A percentile compares a stretch with the other conserved stretches of the same genome.
Conservation (phyloP, 1,140 invertebrate species). For the Archivesica marissinica region DNA sequence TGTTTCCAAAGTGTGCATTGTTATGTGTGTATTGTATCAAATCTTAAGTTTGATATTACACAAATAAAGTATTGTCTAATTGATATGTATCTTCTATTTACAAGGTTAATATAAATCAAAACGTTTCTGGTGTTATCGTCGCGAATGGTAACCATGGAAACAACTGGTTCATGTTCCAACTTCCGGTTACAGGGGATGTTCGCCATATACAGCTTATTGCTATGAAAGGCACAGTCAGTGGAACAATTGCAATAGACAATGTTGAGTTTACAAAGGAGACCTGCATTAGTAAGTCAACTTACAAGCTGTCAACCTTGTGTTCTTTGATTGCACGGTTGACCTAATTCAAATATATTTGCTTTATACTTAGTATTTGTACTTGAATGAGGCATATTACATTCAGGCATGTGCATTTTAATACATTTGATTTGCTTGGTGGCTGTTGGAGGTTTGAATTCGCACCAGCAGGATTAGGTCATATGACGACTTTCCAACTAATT, state of each 20-base stretch:
- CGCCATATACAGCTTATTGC: background rate
- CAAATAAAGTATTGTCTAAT: too few relatives aligned
- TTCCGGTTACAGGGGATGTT: background rate
- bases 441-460: too few relatives aligned
- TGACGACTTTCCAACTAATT: too few relatives aligned
- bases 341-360: background rate
- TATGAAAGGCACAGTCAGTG: background rate
- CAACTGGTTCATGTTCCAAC: background rate
- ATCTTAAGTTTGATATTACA: too few relatives aligned
- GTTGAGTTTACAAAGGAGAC: background rate
- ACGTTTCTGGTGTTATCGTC: background rate
- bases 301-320: background rate
- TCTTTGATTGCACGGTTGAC: background rate
- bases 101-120: background rate
- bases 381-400: too few relatives aligned
- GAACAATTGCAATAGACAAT: background rate
- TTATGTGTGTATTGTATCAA: too few relatives aligned
- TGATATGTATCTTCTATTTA: background rate
- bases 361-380: too few relatives aligned
- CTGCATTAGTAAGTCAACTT: slow-evolving; percentile 10
- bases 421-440: too few relatives aligned
- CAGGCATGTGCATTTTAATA: too few relatives aligned
- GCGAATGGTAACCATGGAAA: background rate
- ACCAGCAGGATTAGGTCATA: too few relatives aligned
- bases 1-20: too few relatives aligned